Percentiles rank a stretch among this genome's conserved stretches.
phyloP scores from a whole-genome alignment of 1,140 invertebrate species.

The Onthophagus taurus region DNA sequence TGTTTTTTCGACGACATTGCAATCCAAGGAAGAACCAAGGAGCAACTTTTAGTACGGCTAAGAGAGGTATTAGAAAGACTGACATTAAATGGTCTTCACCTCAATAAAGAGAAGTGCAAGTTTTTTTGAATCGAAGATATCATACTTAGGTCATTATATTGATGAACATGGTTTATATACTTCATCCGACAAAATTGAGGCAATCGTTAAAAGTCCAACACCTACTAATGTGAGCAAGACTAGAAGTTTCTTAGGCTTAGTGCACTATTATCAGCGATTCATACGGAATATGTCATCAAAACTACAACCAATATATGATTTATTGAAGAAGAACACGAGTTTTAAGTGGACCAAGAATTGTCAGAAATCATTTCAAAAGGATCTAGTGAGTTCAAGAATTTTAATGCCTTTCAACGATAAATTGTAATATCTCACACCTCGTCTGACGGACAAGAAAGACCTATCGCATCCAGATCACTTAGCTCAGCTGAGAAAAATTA shows the following conservation, averaged over 20 bases:
- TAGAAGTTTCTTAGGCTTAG: conserved; percentile 28
- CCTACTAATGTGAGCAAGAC: conserved; percentile 16
- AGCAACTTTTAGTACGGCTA: conserved; percentile 6
- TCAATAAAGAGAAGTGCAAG: conserved; percentile 13
- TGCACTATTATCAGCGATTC: conserved; percentile 32
- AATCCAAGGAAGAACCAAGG: conserved; percentile 6
- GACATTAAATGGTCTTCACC: conserved; percentile 9
- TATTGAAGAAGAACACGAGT: conserved; percentile 19
- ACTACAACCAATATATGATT: conserved; percentile 21
- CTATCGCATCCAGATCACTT: no score
- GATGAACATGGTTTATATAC: not conserved
- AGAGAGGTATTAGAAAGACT: conserved; percentile 4
- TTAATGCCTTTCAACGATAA: no score
- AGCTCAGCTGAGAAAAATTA: no score
- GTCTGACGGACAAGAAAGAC: no score
- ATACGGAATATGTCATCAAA: conserved; percentile 20
- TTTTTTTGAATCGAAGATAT: conserved; percentile 4
- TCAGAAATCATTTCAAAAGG: conserved; percentile 35
- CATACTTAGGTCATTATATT: no score
- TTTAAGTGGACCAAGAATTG: conserved; percentile 20
- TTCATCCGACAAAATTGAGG: not conserved
- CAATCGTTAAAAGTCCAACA: not conserved
- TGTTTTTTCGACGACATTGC: conserved; percentile 13
- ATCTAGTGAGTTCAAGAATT: no score
- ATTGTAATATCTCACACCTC: no score